Base-by-base conservation (phyloP, 2,888 invertebrate genomes). In the Bembecia ichneumoniformis region DNA sequence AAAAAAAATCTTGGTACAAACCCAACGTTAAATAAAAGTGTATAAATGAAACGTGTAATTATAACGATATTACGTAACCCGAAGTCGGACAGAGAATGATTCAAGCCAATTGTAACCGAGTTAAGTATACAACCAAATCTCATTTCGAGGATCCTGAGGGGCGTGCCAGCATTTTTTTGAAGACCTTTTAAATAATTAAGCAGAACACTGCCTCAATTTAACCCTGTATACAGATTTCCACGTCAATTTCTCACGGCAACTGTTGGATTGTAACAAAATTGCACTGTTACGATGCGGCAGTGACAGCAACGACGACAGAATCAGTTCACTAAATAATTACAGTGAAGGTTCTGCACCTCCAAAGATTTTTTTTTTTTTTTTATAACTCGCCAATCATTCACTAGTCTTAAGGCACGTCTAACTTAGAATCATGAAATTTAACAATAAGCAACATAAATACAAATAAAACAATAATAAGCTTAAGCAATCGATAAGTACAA, bases 91-190 rank as follows among this genome's bases (percentile, higher is more conserved):
- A 48, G 55, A 48, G 55, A 57, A 59, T 55, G 49, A 55, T 51
- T 54, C n/a, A 17, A 51, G 51, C 56, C 53, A 56, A 59, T 60
- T 54, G 58, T 60, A 59, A 58, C 58, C 53, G 53, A 49, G 51
- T 52, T 56, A 53, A 50, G 50, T 52, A 44, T 45, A 54, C 51
- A 40, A 50, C 47, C 49, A 48, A 47, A 51, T 49, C 51, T 43
- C 13, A 20, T 48, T 54, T 50, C 43, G 44, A 49, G 47, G 51
- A 49, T 49, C 14, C 16, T 28, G 13, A 34, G 16, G 46, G 47
- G 48, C 49, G 47, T 48, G 43, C 35, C 17, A 34, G 28, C 43
- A 45, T 49, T 50, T 43, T 17, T 50, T 43, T 44, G 43, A 44
- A 44, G 13, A 4, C 13, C n/a, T 2, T 40, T 40, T 11, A 40